Evolutionary conservation across 2,113 vertebrate species (phyloP), one percentile per base, ranked within the genome.

Genomic region (Carettochelys insculpta): DNA sequence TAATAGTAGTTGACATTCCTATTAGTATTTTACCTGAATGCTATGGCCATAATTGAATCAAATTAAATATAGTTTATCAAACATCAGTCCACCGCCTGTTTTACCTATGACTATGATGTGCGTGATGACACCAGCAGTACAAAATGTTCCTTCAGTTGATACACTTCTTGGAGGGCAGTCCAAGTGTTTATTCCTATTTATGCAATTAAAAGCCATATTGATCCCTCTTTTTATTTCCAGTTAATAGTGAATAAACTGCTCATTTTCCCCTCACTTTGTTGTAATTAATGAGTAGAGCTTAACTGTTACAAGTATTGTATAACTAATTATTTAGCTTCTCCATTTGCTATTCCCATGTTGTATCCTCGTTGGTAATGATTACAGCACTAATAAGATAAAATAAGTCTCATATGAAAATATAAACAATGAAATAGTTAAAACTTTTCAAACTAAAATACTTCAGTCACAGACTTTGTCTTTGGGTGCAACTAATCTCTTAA

Each of bases 181-280:
- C 95, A 92, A 61, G 78, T 95, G 97, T 95, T 96, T 96, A 94
- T 95, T 97, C 83, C 89, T 95, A 94, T 97, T 97, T 96, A 91
- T 94, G 95, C 96, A 98, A 97, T 97, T 97, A 98, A 96, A 95
- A 97, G 89, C 88, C 87, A 80, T 97, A 97, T 98, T 94, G 96
- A 97, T 97, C 97, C 89, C 76, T 96, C 95, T 77, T 51, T 95
- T 91, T 83, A 87, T 61, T 83, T 94, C 95, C 85, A 95, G 94
- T 96, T 97, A 97, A 97, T 92, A 96, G 89, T 90, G 83, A 83
- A 97, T 96, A 97, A 97, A 88, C 80, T 96, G 96, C 95, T 88
- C 95, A 81, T 94, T 98, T 97, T 93, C 92, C 95, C 94, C 90
- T 51, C 9, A 96, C 88, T 83, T 88, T 88, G 83, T 88, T 97